Evolutionary conservation across 2,797 vertebrate genomes (phyloP).

Genomic region (Pseudomugil tenellus): DNA sequence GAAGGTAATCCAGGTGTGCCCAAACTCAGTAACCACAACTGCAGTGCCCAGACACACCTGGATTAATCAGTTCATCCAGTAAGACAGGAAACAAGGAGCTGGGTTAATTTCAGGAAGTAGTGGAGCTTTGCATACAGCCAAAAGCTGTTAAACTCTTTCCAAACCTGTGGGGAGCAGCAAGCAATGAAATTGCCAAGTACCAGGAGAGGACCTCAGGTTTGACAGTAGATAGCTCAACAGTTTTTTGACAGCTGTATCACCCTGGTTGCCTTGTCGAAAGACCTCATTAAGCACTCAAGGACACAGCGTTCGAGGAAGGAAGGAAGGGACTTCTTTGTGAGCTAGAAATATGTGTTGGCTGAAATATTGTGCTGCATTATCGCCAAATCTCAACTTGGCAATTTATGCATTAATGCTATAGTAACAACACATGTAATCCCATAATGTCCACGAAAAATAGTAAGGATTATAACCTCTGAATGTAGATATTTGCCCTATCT

Average conservation of each 20-base stretch:
- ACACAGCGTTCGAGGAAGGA: conserved; percentile 47
- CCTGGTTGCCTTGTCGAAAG: conserved; percentile 49
- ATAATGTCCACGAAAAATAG: conserved; percentile 63
- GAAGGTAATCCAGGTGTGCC: too few relatives aligned
- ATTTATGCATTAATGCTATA: conserved; percentile 48
- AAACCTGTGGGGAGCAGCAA: conserved; percentile 3
- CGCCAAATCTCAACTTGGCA: conserved; percentile 29
- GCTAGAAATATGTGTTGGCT: conserved; percentile 44
- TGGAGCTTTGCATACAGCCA: too few relatives aligned
- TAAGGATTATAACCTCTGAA: conserved; percentile 61
- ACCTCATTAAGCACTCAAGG: conserved; percentile 72
- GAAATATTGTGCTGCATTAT: conserved; percentile 24
- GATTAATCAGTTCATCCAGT: too few relatives aligned
- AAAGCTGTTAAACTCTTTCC: background rate
- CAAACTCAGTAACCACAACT: too few relatives aligned
- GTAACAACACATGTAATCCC: conserved; percentile 52
- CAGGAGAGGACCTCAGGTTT: conserved; percentile 49
- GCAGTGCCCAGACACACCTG: too few relatives aligned
- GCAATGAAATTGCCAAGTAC: conserved; percentile 32
- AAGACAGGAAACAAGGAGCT: too few relatives aligned
- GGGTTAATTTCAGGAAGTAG: too few relatives aligned
- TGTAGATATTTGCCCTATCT: conserved; percentile 52
- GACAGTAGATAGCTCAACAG: conserved; percentile 43
- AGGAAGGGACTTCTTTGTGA: conserved; percentile 42
- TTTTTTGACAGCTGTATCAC: conserved; percentile 56